These are phyloP conservation scores for Oxystoma pomonae DNA, from an alignment of 2,888 invertebrate species.

Conservation along the genomic window DNA sequence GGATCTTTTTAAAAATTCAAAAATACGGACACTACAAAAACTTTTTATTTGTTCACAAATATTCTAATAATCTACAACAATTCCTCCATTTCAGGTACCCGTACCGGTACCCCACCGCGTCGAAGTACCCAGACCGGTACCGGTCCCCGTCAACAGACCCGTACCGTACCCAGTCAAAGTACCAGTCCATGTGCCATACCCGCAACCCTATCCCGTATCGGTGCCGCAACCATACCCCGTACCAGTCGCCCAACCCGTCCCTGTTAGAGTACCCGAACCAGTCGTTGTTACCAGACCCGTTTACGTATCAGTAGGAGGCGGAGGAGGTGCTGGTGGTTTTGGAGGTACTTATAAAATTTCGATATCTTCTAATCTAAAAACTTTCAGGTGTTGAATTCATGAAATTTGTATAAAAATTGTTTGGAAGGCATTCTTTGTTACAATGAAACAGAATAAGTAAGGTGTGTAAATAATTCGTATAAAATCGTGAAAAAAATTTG, in stretches of 20 bases:
- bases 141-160: constrained; percentile 35
- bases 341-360: neutral
- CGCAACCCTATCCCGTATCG: constrained; percentile 47
- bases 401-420: too few species aligned
- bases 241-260: constrained; percentile 53
- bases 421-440: too few species aligned
- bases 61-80: neutral
- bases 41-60: too few species aligned
- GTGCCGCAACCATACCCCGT: constrained; percentile 56
- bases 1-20: too few species aligned
- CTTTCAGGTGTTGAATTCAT: too few species aligned
- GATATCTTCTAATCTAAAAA: too few species aligned
- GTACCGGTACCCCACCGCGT: constrained; percentile 36
- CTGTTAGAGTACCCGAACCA: constrained; percentile 40
- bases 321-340: constrained; percentile 28
- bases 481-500: too few species aligned
- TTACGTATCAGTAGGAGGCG: constrained; percentile 32
- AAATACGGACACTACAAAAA: too few species aligned
- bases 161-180: constrained; percentile 43
- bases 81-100: constrained; percentile 25
- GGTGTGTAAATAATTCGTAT: too few species aligned
- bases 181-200: constrained; percentile 48
- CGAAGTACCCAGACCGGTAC: constrained; percentile 32
- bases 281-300: constrained; percentile 35
- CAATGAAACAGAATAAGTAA: too few species aligned